Evolutionary conservation across 2,888 invertebrate genomes (phyloP).

Genomic region (Tenthredo livida): DNA sequence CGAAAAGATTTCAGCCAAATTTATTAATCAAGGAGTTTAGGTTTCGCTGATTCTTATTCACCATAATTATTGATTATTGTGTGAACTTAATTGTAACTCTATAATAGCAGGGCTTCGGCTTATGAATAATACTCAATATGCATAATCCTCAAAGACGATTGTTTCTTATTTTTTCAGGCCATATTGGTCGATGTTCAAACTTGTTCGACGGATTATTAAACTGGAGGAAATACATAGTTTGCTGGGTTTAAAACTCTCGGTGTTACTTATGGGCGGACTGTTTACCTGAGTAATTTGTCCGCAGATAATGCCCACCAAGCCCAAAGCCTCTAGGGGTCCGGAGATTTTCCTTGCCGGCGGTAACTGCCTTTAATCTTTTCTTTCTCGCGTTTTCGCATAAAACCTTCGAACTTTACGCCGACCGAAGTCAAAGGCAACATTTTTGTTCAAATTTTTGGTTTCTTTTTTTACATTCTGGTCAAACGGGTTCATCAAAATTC

Average conservation of each 20-base stretch:
- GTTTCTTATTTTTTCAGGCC: background rate
- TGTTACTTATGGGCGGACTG: constrained; percentile 69
- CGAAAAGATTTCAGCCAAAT: background rate
- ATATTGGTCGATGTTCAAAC: background rate
- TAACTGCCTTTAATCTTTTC: constrained; percentile 27
- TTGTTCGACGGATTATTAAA: constrained; percentile 40
- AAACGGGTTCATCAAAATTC: background rate
- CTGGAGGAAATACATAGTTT: constrained; percentile 28
- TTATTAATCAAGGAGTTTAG: background rate
- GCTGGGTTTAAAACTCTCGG: constrained; percentile 33
- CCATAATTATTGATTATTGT: constrained; percentile 8
- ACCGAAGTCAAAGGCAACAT: background rate
- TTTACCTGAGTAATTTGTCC: constrained; percentile 75
- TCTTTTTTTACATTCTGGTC: background rate
- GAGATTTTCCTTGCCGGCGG: constrained; percentile 31
- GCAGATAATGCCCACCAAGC: constrained; percentile 64
- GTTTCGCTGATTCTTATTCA: background rate
- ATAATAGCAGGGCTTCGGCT: background rate
- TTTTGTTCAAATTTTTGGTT: background rate
- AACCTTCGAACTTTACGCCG: background rate
- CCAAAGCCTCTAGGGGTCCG: constrained; percentile 34
- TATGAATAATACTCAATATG: background rate
- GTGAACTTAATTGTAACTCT: background rate
- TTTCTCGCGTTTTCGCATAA: background rate
- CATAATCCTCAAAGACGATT: constrained; percentile 2